These are phyloP conservation scores for Diadema setosum DNA, from an alignment of 35 echinoderm and acorn worm species.

Conservation along the genomic window DNA sequence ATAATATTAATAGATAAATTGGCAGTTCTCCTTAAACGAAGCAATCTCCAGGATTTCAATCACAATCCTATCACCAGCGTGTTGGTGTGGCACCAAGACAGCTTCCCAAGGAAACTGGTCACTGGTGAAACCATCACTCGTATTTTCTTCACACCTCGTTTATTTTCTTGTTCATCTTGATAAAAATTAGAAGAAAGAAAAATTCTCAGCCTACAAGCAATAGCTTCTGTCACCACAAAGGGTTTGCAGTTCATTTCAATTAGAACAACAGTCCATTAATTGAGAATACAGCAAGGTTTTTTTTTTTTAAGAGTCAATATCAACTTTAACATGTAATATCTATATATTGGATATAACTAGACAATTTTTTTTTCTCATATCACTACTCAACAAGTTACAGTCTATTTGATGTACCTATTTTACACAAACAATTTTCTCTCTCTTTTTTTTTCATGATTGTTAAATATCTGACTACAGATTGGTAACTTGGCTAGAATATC, in stretches of 20 bases:
- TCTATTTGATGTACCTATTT: background rate
- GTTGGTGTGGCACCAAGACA: background rate
- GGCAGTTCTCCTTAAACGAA: background rate
- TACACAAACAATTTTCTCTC: background rate
- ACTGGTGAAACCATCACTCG: background rate
- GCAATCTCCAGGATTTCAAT: background rate
- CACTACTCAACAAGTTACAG: background rate
- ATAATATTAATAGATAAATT: background rate
- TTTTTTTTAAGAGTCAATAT: background rate
- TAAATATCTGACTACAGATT: background rate
- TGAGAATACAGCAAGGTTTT: background rate
- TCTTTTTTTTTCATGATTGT: too few relatives aligned
- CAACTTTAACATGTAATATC: background rate
- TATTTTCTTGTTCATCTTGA: background rate
- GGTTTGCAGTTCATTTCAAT: background rate
- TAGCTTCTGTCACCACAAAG: background rate
- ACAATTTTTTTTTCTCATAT: background rate
- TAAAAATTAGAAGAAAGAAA: background rate
- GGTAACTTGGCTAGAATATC: background rate
- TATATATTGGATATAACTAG: background rate
- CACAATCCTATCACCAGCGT: background rate
- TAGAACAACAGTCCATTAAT: constrained; percentile 5
- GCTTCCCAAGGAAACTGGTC: background rate
- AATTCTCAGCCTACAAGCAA: background rate
- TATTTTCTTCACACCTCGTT: background rate